Conservation (phyloP, 2,113 vertebrate species). For the Andinoacara biseriatus region DNA sequence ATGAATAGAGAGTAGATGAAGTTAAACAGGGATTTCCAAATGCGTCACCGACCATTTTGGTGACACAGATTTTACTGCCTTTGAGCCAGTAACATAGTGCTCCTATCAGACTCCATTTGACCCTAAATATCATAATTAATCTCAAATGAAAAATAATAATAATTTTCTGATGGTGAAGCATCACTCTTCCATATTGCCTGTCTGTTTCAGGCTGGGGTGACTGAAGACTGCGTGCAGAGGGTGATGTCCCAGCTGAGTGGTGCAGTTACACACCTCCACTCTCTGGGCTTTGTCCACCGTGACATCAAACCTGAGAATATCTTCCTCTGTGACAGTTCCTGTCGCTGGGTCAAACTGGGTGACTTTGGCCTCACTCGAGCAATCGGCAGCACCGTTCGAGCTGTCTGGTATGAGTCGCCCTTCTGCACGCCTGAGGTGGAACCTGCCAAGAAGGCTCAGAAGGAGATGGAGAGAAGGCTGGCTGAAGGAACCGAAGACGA, state of each 20-base stretch:
- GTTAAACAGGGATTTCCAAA: constrained; percentile 48
- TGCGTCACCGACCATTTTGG: neutral
- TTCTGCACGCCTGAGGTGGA: constrained; percentile 88
- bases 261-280: constrained; percentile 89
- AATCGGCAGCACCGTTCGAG: constrained; percentile 76
- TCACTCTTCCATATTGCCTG: neutral
- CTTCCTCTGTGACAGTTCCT: constrained; percentile 86
- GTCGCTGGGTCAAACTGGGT: constrained; percentile 87
- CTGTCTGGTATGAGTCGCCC: constrained; percentile 85
- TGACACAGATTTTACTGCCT: constrained; percentile 32
- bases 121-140: neutral
- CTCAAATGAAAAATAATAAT: neutral
- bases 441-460: constrained; percentile 61
- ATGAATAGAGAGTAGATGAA: constrained; percentile 19
- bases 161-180: neutral
- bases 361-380: constrained; percentile 89
- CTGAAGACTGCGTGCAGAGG: constrained; percentile 84
- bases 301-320: constrained; percentile 95
- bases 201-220: constrained; percentile 70
- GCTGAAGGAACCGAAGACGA: constrained; percentile 56
- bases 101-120: neutral
- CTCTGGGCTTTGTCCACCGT: constrained; percentile 88
- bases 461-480: constrained; percentile 28
- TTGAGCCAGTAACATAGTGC: neutral
- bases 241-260: constrained; percentile 85